Conservation (phyloP, 2,797 vertebrate species). For the Gephyroberyx darwinii region DNA sequence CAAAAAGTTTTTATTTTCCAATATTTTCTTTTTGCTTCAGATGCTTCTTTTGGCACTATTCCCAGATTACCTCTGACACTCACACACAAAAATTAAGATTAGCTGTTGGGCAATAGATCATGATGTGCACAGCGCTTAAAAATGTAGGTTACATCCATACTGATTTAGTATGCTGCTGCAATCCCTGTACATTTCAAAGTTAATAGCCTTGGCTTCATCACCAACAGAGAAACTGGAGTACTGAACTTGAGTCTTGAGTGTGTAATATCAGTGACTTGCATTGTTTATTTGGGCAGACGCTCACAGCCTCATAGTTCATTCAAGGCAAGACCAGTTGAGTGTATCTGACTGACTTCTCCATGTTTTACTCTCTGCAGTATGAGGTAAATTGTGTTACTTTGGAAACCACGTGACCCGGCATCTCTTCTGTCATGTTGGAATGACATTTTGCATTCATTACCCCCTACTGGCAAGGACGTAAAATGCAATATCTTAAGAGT, state of each 20-base stretch:
- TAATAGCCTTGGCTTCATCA: constrained; percentile 42
- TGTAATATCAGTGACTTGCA: constrained; percentile 32
- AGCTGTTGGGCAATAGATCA: constrained; percentile 8
- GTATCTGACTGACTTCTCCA: constrained; percentile 27
- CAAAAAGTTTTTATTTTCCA: constrained; percentile 37
- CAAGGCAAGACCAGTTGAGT: not conserved
- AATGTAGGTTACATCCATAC: constrained; percentile 29
- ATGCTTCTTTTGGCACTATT: constrained; percentile 28
- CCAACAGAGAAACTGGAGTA: not conserved
- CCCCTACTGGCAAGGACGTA: constrained; percentile 54
- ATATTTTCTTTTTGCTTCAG: constrained; percentile 17
- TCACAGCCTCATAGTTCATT: constrained; percentile 11
- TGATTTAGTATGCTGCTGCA: constrained; percentile 26
- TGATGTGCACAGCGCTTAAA: too few relatives aligned
- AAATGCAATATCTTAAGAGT: constrained; percentile 59
- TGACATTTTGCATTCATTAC: constrained; percentile 47
- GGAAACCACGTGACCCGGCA: not conserved
- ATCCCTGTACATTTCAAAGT: constrained; percentile 22
- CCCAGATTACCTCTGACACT: constrained; percentile 34
- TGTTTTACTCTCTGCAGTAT: constrained; percentile 30
- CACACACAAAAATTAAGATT: constrained; percentile 32
- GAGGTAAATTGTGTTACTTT: constrained; percentile 39
- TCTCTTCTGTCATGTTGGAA: constrained; percentile 3
- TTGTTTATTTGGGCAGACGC: constrained; percentile 33
- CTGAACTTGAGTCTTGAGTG: constrained; percentile 17